These are phyloP conservation scores for Nixonia krombeini DNA, from an alignment of 1,140 invertebrate genomes.

Conservation along the genomic window DNA sequence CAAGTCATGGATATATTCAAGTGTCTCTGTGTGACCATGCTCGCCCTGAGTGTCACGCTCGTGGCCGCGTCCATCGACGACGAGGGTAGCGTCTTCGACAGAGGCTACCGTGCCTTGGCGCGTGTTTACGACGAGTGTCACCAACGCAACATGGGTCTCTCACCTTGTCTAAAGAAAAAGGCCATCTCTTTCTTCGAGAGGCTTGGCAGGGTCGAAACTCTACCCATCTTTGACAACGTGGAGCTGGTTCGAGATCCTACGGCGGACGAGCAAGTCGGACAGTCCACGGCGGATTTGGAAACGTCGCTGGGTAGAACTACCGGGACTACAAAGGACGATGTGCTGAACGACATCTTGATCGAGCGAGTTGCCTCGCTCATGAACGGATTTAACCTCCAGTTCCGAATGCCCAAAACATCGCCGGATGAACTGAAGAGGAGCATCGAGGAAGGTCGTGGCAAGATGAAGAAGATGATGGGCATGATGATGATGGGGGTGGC, in stretches of 20 bases:
- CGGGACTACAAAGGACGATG: constrained; percentile 75
- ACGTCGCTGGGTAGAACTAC: constrained; percentile 75
- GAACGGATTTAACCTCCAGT: constrained; percentile 81
- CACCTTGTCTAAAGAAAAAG: constrained; percentile 85
- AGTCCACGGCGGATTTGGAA: constrained; percentile 78
- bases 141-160: constrained; percentile 71
- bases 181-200: constrained; percentile 83
- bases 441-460: constrained; percentile 83
- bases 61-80: constrained; percentile 46
- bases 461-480: constrained; percentile 87
- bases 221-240: constrained; percentile 78
- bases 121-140: constrained; percentile 69
- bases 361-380: constrained; percentile 80
- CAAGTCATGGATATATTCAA: constrained; percentile 37
- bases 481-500: constrained; percentile 86
- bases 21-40: constrained; percentile 48
- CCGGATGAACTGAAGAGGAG: constrained; percentile 78
- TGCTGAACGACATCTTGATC: constrained; percentile 78
- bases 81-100: constrained; percentile 58
- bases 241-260: constrained; percentile 71
- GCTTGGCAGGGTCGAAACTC: constrained; percentile 77
- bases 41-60: constrained; percentile 40
- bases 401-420: constrained; percentile 80
- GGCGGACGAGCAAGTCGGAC: constrained; percentile 49
- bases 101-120: constrained; percentile 62